Percentiles rank a stretch among this genome's conserved stretches.
Evolutionary conservation across 2,113 vertebrate genomes (phyloP).

Genomic region (Amia ocellicauda): DNA sequence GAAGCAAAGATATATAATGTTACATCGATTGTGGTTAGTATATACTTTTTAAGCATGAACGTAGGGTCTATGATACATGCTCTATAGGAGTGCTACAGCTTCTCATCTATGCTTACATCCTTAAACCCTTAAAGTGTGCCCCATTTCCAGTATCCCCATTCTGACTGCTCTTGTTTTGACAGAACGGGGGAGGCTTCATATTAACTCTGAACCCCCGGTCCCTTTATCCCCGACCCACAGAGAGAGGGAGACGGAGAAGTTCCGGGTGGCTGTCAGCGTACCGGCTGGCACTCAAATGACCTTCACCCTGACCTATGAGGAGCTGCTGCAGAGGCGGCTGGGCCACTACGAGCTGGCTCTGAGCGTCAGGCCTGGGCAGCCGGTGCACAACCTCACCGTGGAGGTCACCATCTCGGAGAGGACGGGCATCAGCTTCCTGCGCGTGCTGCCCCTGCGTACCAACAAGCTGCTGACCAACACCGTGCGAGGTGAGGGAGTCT

Average conservation of each 20-base stretch:
- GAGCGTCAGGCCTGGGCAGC: constrained; percentile 62
- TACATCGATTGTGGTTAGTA: too few relatives aligned
- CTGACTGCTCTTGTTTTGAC: too few relatives aligned
- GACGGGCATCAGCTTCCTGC: constrained; percentile 66
- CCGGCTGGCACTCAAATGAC: constrained; percentile 55
- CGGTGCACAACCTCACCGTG: constrained; percentile 66
- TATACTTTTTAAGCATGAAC: too few relatives aligned
- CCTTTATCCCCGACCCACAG: constrained; percentile 35
- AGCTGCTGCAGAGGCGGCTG: constrained; percentile 65
- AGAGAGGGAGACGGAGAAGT: constrained; percentile 73
- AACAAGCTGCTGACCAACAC: constrained; percentile 55
- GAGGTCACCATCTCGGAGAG: constrained; percentile 68
- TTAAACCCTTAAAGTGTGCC: too few relatives aligned
- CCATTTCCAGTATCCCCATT: too few relatives aligned
- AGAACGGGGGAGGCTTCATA: too few relatives aligned
- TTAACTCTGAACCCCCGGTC: too few relatives aligned
- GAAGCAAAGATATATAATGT: too few relatives aligned
- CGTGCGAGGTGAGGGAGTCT: constrained; percentile 47
- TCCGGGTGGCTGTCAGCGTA: constrained; percentile 69
- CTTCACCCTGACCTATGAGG: constrained; percentile 70
- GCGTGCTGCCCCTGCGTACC: constrained; percentile 62
- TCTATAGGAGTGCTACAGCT: too few relatives aligned
- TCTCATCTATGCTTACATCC: too few relatives aligned
- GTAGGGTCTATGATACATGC: too few relatives aligned
- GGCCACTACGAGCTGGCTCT: constrained; percentile 69